Conservation (phyloP, 2,888 invertebrate species). For the Hypercompe scribonia region DNA sequence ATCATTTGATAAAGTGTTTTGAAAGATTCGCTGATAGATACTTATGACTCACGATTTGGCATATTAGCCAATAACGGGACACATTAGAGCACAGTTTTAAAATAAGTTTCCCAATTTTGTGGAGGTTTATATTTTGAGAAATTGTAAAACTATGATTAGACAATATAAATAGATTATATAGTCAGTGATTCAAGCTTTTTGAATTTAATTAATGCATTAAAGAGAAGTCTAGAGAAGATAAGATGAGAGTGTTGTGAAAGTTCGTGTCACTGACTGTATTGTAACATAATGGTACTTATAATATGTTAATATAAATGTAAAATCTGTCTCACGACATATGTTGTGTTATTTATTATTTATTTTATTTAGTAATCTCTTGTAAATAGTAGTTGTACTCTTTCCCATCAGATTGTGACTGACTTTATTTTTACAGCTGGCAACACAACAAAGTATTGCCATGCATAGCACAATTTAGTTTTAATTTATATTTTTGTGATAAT, state of each 20-base stretch:
- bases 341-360: constrained; percentile 69
- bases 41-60: constrained; percentile 61
- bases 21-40: constrained; percentile 53
- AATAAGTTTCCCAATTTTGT: constrained; percentile 42
- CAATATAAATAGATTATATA: constrained; percentile 34
- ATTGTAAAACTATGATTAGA: constrained; percentile 43
- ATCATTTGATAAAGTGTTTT: constrained; percentile 35
- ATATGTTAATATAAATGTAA: constrained; percentile 52
- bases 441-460: constrained; percentile 60
- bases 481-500: constrained; percentile 84
- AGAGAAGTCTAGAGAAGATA: constrained; percentile 5
- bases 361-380: constrained; percentile 64
- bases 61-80: constrained; percentile 47
- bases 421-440: constrained; percentile 65
- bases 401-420: constrained; percentile 82
- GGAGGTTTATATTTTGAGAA: constrained; percentile 39
- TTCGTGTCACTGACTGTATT: constrained; percentile 38
- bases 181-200: constrained; percentile 33
- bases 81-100: constrained; percentile 49
- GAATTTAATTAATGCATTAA: constrained; percentile 20
- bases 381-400: constrained; percentile 75
- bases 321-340: constrained; percentile 85
- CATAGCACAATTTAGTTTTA: constrained; percentile 81
- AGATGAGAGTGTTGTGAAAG: constrained; percentile 20
- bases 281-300: constrained; percentile 35